Evolutionary conservation across 2,113 vertebrate genomes (phyloP).

Genomic region (Piliocolobus tephrosceles): DNA sequence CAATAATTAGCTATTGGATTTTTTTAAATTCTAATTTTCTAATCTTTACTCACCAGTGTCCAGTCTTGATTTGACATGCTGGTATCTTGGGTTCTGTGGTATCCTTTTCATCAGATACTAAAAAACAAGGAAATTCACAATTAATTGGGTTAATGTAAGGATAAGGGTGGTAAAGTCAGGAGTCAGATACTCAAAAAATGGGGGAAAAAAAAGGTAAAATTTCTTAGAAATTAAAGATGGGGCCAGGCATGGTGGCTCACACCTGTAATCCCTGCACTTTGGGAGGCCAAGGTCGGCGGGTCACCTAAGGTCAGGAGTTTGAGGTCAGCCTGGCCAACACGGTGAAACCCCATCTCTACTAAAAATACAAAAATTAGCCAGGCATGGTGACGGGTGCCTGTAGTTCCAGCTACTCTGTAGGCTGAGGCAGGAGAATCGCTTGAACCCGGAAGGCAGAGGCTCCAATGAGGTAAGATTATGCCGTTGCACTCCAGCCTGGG

Average conservation of each 20-base stretch:
- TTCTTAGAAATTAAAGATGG: no score
- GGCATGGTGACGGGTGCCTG: background rate
- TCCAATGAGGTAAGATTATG: no score
- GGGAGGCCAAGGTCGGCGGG: no score
- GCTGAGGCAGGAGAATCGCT: background rate
- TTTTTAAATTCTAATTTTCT: background rate
- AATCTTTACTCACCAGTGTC: slow-evolving; percentile 90
- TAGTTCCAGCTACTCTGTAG: background rate
- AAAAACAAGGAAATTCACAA: slow-evolving; percentile 63
- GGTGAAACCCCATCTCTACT: no score
- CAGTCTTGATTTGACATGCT: slow-evolving; percentile 91
- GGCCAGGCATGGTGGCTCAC: no score
- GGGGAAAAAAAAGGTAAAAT: no score
- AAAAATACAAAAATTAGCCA: no score
- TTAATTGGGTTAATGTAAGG: slow-evolving; percentile 15
- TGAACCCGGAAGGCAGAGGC: background rate
- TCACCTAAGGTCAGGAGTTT: no score
- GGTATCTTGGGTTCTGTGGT: slow-evolving; percentile 93
- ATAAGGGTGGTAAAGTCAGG: background rate
- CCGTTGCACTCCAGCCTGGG: no score
- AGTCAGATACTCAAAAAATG: background rate
- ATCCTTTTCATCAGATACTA: slow-evolving; percentile 92
- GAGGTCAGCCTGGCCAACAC: no score
- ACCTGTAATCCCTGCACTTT: no score
- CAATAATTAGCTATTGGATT: background rate